A percentile compares a stretch with the other conserved stretches of the same genome.
These are phyloP conservation scores for Cerceris ruficornis DNA, from an alignment of 2,888 invertebrate genomes.

Conservation along the genomic window DNA sequence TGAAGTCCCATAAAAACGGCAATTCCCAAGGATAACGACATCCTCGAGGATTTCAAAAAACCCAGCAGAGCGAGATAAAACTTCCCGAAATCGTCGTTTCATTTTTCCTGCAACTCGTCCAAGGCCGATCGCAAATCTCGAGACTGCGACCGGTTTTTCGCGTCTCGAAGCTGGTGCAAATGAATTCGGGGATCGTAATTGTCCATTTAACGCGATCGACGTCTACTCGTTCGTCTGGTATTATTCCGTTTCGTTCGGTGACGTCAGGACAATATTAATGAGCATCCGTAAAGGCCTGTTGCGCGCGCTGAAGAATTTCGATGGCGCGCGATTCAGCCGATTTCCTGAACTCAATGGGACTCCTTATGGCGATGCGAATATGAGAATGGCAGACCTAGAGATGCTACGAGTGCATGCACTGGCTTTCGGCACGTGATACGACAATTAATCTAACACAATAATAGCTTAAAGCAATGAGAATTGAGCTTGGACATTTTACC, in stretches of 20 bases:
- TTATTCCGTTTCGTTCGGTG: constrained; percentile 13
- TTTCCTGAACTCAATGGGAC: neutral
- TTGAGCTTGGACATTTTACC: too few relatives aligned
- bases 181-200: neutral
- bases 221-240: neutral
- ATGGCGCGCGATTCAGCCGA: neutral
- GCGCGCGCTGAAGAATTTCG: neutral
- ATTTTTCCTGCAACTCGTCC: too few relatives aligned
- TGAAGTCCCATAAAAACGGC: too few relatives aligned
- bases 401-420: too few relatives aligned
- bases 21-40: too few relatives aligned
- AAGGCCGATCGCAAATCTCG: neutral
- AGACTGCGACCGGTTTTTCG: constrained; percentile 21
- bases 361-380: neutral
- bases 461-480: too few relatives aligned
- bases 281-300: neutral
- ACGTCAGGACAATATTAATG: constrained; percentile 11
- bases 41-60: too few relatives aligned
- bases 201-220: neutral
- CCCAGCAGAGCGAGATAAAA: too few relatives aligned
- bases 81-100: too few relatives aligned
- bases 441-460: too few relatives aligned
- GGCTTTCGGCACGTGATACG: too few relatives aligned
- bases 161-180: neutral
- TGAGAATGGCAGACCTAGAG: too few relatives aligned